Conservation (phyloP, 2,113 vertebrate genomes). For the Corythoichthys intestinalis region DNA sequence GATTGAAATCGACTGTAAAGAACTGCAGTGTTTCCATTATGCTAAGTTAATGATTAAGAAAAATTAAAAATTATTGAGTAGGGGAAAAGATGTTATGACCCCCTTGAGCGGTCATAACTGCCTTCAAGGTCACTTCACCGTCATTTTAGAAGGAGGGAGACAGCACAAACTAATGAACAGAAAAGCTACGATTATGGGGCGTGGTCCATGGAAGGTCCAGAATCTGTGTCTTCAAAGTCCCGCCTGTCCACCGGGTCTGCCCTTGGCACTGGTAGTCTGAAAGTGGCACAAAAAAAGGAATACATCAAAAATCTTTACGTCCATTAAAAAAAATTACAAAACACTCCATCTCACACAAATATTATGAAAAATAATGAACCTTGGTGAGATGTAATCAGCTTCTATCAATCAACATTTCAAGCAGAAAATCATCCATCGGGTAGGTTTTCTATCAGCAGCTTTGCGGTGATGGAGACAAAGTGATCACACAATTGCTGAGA, state of each 20-base stretch:
- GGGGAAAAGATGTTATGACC: constrained; percentile 40
- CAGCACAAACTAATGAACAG: constrained; percentile 35
- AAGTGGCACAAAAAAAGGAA: neutral
- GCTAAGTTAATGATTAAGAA: constrained; percentile 45
- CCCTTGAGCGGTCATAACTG: constrained; percentile 35
- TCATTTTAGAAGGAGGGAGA: constrained; percentile 1
- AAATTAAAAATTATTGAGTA: constrained; percentile 35
- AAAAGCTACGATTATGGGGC: constrained; percentile 59
- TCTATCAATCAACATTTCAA: constrained; percentile 57
- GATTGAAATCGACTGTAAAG: constrained; percentile 54
- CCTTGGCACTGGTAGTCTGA: constrained; percentile 65
- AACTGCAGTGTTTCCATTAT: constrained; percentile 48
- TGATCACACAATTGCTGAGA: constrained; percentile 49
- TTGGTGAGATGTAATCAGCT: constrained; percentile 57
- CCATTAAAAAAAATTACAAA: constrained; percentile 4
- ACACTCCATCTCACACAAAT: constrained; percentile 3
- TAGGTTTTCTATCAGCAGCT: constrained; percentile 51
- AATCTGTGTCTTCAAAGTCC: constrained; percentile 61
- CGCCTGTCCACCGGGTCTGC: constrained; percentile 49
- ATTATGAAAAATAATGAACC: constrained; percentile 51
- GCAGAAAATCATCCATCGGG: constrained; percentile 61
- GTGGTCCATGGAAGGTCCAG: constrained; percentile 63
- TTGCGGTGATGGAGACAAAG: constrained; percentile 58
- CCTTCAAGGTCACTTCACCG: constrained; percentile 54
- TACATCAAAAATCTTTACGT: neutral